Evolutionary conservation across 2,797 vertebrate genomes (phyloP).

Genomic region (Varecia variegata): DNA sequence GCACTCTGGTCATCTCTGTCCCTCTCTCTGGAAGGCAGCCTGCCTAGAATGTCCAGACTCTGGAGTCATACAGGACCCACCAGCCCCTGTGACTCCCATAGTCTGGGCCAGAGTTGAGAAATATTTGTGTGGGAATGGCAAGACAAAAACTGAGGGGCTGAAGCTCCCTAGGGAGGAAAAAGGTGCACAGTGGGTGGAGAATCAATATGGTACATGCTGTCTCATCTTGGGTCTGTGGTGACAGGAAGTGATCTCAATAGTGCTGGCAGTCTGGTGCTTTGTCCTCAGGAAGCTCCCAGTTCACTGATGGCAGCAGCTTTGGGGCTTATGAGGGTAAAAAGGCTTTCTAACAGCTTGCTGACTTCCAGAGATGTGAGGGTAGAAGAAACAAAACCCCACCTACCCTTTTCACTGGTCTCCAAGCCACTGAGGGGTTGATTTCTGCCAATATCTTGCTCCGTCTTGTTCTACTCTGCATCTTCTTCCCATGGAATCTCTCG

Average conservation of each 20-base stretch:
- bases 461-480: background rate
- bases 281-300: background rate
- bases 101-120: background rate
- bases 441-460: background rate
- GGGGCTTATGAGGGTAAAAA: background rate
- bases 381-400: background rate
- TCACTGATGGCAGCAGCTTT: background rate
- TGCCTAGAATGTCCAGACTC: background rate
- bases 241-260: background rate
- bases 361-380: background rate
- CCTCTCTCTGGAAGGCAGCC: background rate
- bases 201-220: background rate
- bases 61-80: background rate
- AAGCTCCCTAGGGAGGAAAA: background rate
- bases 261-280: background rate
- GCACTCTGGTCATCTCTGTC: background rate
- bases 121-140: background rate
- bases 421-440: background rate
- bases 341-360: background rate
- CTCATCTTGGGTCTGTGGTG: background rate
- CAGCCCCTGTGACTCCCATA: background rate
- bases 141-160: background rate
- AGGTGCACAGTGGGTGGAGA: background rate
- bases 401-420: background rate
- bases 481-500: background rate